A percentile compares a stretch with the other conserved stretches of the same genome.
These are phyloP conservation scores for Salarias fasciatus DNA, from an alignment of 2,797 vertebrate species.

Conservation along the genomic window DNA sequence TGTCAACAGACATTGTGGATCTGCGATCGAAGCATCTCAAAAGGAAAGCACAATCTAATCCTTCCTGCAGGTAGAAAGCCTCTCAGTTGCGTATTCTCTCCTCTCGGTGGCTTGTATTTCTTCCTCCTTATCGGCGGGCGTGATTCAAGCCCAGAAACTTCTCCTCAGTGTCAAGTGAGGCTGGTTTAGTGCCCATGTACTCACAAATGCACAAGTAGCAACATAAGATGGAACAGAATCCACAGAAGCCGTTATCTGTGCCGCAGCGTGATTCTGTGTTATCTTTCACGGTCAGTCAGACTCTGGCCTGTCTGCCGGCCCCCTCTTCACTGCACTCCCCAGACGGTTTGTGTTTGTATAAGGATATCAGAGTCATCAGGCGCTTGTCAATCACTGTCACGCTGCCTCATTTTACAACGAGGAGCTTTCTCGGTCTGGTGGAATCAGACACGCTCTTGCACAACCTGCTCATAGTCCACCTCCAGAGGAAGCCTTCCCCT, in stretches of 20 bases:
- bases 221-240: conserved; percentile 35
- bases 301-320: conserved; percentile 41
- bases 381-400: conserved; percentile 56
- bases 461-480: conserved; percentile 31
- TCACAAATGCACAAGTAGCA: conserved; percentile 18
- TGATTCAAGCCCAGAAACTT: conserved; percentile 58
- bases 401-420: conserved; percentile 9
- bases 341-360: conserved; percentile 16
- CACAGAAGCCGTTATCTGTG: conserved; percentile 50
- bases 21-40: conserved; percentile 52
- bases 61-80: conserved; percentile 51
- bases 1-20: conserved; percentile 42
- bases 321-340: conserved; percentile 29
- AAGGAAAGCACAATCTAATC: conserved; percentile 64
- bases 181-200: conserved; percentile 14
- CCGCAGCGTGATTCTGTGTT: conserved; percentile 51
- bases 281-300: conserved; percentile 65
- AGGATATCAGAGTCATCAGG: conserved; percentile 42
- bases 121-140: conserved; percentile 55
- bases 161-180: conserved; percentile 28
- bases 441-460: conserved; percentile 54
- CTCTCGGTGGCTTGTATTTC: conserved; percentile 33
- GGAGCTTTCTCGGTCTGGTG: conserved; percentile 25
- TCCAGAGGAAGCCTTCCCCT: conserved; percentile 16
- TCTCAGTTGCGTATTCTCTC: conserved; percentile 37